A percentile compares a stretch with the other conserved stretches of the same genome.
Conservation (phyloP, 2,888 invertebrate genomes). For the Eremobia ochroleuca region DNA sequence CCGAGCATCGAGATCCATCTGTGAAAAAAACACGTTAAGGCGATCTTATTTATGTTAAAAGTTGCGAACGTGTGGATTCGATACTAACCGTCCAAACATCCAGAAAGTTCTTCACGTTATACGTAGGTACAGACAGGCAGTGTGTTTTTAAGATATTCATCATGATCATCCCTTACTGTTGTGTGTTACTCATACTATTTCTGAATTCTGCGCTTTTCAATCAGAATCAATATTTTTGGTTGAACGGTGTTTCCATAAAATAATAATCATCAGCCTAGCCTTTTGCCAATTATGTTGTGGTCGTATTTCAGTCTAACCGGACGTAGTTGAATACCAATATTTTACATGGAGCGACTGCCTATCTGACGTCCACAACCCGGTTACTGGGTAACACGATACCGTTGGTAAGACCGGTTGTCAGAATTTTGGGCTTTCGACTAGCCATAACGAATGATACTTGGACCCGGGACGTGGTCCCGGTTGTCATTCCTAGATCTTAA, state of each 20-base stretch:
- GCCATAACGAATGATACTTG: no score
- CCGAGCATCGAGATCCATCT: conserved; percentile 23
- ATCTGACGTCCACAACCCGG: neutral
- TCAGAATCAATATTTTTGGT: neutral
- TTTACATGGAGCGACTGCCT: neutral
- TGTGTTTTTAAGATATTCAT: neutral
- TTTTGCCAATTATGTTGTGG: neutral
- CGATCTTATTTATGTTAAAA: conserved; percentile 32
- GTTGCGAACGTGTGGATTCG: conserved; percentile 17
- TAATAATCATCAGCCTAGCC: no score
- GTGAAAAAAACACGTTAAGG: neutral
- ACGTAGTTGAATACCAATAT: neutral
- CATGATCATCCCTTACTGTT: neutral
- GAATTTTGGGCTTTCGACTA: neutral
- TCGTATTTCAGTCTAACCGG: no score
- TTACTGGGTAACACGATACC: no score
- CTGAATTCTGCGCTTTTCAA: neutral
- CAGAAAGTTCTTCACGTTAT: conserved; percentile 5
- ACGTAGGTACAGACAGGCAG: no score
- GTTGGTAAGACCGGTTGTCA: neutral
- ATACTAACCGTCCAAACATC: neutral
- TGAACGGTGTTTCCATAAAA: neutral
- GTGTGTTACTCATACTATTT: neutral
- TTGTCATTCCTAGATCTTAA: no score
- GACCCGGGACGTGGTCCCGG: no score